Evolutionary conservation across 2,113 vertebrate species (phyloP), one percentile per base, ranked within the genome.

Genomic region (Grammomys surdaster): DNA sequence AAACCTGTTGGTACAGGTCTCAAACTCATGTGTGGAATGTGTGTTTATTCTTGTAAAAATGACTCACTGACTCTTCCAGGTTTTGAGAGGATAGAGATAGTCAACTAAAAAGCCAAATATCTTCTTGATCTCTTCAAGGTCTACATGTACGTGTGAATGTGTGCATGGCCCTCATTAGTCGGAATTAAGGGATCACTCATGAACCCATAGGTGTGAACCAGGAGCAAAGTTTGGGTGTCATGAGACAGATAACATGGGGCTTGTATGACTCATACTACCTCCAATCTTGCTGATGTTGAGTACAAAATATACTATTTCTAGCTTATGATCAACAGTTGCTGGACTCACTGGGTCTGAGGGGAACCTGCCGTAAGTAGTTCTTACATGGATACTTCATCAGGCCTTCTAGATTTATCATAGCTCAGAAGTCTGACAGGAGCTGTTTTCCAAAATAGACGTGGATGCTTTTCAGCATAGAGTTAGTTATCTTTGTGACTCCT

Each of bases 11-110:
- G 58, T 85, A 6, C 81, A 31, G 14, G 58, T 85, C 58, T 63
- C 56, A 95, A 89, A 70, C 6, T 26, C 6, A 90, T 51, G 78
- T 12, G 28, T 78, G n/a, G 31, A 92, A 54, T 89, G 85, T 36
- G 4, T 84, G 22, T 40, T 95, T 88, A 92, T 65, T 93, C 80
- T 96, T 28, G 0, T 92, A 70, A 94, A 85, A 93, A 95, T 72
- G 63, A 92, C 81, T 90, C 26, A 86, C 11, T 90, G 77, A 72
- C 9, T 40, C 28, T 92, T 89, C 56, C 31, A 91, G 13, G 28
- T 28, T 84, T 3, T 56, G 70, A 90, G 56, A 94, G 7, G 7
- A 80, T 24, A 46, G 65, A n/a, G 51, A n/a, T 3, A 65, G 63
- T 81, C 40, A 88, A 88, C 22, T 84, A n/a, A 54, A 56, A 24